Conservation (phyloP, 1,140 invertebrate species). For the Diuraphis noxia region DNA sequence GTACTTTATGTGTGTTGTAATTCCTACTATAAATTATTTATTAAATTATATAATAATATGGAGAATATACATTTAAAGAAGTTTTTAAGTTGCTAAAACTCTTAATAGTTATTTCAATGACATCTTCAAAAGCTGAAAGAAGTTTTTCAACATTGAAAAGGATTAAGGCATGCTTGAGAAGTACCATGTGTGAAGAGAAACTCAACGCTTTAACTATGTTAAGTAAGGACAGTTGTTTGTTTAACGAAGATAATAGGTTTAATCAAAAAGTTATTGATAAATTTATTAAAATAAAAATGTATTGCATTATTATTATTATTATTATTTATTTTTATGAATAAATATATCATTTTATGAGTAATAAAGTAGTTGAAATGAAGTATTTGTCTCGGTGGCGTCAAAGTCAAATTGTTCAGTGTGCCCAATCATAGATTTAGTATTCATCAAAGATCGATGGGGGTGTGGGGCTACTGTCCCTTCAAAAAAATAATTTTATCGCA, state of each 20-base stretch:
- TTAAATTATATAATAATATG: slow-evolving; percentile 54
- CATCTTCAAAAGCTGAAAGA: slow-evolving; percentile 55
- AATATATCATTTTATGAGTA: no score
- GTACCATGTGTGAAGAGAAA: slow-evolving; percentile 53
- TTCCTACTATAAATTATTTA: slow-evolving; percentile 15
- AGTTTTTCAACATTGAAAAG: slow-evolving; percentile 56
- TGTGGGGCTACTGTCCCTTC: no score
- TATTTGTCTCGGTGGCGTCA: no score
- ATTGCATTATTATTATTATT: no score
- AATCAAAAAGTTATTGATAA: not conserved
- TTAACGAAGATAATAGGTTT: not conserved
- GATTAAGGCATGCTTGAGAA: slow-evolving; percentile 55
- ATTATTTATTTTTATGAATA: no score
- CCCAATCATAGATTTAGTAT: no score
- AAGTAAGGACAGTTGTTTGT: not conserved
- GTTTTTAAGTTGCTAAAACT: slow-evolving; percentile 56
- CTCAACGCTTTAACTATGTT: slow-evolving; percentile 52
- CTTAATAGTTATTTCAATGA: slow-evolving; percentile 56
- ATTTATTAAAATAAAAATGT: not conserved
- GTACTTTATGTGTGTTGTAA: not conserved
- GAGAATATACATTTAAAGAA: slow-evolving; percentile 56
- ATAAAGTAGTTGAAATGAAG: no score
- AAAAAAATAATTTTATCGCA: no score
- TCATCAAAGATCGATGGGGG: no score
- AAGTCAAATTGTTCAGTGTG: no score